Evolutionary conservation across 2,113 vertebrate species (phyloP).

Genomic region (Silurus glanis): DNA sequence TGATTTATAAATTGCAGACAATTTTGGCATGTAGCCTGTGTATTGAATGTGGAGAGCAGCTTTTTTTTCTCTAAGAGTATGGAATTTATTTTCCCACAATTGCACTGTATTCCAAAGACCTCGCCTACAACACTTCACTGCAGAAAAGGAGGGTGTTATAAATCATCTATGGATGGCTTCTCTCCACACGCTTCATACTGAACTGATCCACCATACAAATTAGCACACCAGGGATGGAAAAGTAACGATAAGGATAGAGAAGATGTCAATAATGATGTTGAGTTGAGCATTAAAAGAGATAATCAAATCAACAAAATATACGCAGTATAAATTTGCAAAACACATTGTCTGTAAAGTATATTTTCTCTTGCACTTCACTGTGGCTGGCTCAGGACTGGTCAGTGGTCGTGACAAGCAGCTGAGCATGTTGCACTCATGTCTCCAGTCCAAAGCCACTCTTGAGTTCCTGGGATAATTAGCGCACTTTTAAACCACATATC

Average conservation of each 20-base stretch:
- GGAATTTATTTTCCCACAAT: constrained; percentile 28
- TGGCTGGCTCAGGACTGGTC: background rate
- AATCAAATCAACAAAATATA: constrained; percentile 49
- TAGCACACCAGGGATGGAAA: constrained; percentile 37
- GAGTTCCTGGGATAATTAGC: constrained; percentile 40
- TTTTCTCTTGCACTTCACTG: background rate
- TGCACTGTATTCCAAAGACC: constrained; percentile 29
- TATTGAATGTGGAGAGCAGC: background rate
- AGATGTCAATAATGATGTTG: constrained; percentile 42
- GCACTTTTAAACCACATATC: constrained; percentile 19
- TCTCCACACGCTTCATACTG: constrained; percentile 10
- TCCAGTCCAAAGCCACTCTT: constrained; percentile 32
- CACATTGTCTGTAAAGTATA: background rate
- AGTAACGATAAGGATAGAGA: constrained; percentile 30
- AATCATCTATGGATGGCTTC: constrained; percentile 32
- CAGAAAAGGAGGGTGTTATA: constrained; percentile 36
- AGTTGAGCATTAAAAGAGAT: constrained; percentile 44
- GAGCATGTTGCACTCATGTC: constrained; percentile 35
- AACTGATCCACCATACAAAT: constrained; percentile 45
- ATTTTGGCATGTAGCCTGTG: background rate
- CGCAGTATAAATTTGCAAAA: background rate
- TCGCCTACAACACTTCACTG: constrained; percentile 13
- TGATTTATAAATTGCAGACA: background rate
- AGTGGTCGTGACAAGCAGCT: constrained; percentile 32
- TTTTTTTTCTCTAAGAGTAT: constrained; percentile 5